A percentile compares a stretch with the other conserved stretches of the same genome.
Conservation (phyloP, 2,797 vertebrate genomes). For the Peromyscus eremicus region DNA sequence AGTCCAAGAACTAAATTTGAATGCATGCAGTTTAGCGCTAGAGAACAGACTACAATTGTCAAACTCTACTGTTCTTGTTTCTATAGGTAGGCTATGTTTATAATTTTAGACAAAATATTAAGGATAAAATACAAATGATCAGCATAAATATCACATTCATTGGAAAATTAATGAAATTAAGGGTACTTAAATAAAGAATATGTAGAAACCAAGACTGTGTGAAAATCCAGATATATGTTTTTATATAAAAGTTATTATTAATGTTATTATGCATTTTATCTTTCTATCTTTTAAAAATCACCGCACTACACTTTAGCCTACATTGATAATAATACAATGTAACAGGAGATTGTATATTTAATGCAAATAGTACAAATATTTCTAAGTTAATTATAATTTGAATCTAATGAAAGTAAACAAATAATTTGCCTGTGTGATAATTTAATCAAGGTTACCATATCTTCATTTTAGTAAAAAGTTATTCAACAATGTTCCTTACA, state of each 20-base stretch:
- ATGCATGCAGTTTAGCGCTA: too few relatives aligned
- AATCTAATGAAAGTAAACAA: background rate
- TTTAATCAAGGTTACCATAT: constrained; percentile 5
- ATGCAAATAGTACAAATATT: background rate
- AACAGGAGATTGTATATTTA: background rate
- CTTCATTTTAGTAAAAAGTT: constrained; percentile 23
- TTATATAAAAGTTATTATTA: background rate
- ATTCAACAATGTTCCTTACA: background rate
- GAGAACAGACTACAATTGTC: background rate
- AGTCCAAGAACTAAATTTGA: background rate
- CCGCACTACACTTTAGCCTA: background rate
- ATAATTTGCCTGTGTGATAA: background rate
- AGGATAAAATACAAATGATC: background rate
- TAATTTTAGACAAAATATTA: background rate
- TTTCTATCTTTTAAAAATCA: background rate
- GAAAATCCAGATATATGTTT: background rate
- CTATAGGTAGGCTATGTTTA: background rate
- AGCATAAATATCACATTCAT: background rate
- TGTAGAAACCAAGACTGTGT: background rate
- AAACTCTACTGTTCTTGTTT: background rate
- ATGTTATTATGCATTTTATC: background rate
- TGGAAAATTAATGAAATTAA: background rate
- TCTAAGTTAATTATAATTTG: background rate
- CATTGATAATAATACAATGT: background rate
- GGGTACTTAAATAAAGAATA: background rate